Evolutionary conservation across 2,797 vertebrate species (phyloP), one percentile per base, ranked within the genome.

Genomic region (Moxostoma hubbsi): DNA sequence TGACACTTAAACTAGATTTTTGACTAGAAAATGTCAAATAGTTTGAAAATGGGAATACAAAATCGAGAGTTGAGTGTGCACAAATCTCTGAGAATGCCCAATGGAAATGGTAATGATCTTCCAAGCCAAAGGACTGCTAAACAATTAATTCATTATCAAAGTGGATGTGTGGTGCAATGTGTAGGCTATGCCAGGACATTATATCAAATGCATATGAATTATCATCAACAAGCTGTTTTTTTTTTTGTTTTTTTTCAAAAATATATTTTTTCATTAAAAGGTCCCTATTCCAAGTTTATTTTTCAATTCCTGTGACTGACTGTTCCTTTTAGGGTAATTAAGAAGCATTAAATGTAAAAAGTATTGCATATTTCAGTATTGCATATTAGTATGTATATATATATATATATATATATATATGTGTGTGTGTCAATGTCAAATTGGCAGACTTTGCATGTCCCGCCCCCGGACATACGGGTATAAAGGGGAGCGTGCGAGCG

Each of bases 1-100:
- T 58, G 16, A 53, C 45, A 70, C 53, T 59, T 71, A 55, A 71
- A 70, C 36, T 63, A 71, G 49, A 78, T 71, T 71, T 71, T 71
- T 55, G 63, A 54, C 43, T 6, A 24, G 16, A 70, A 76, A 67
- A 67, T 59, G 65, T 76, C 74, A 76, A 66, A 55, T 47, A 24
- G 43, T 15, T 46, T 64, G 16, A 67, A 75, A 76, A 61, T 59
- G 7, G 10, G 18, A 77, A 59, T 78, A 46, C 67, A 71, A 71
- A 63, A 68, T 47, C 55, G 58, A 78, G 66, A 70, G 50, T 64
- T 46, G 62, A 6, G 8, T 54, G 15, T 4, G 66, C 15, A 64
- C 47, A 54, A 55, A 55, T 50, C 47, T 43, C 18, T 73, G 67
- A 69, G 18, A 45, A 18, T 49, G 43, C 73, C 15, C 43, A 57